phyloP scores from a whole-genome alignment of 2,113 vertebrate species.

The Trichomycterus rosablanca region DNA sequence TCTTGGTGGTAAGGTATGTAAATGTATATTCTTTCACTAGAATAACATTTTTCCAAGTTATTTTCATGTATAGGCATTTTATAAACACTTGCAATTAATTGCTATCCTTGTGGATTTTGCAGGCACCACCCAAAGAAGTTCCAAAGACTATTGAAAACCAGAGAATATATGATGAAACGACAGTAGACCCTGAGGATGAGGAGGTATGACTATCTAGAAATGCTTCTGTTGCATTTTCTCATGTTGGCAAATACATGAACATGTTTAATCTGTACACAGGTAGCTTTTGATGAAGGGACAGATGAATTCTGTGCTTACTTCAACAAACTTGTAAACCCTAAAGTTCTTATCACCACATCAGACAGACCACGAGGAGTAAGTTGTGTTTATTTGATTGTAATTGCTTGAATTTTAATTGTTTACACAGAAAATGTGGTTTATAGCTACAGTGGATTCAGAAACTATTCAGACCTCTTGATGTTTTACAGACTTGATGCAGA shows the following conservation, averaged over 20 bases:
- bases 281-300: conserved; percentile 90
- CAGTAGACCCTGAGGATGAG: conserved; percentile 89
- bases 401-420: neutral
- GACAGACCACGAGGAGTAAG: conserved; percentile 92
- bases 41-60: too few relatives aligned
- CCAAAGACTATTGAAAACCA: conserved; percentile 99
- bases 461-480: too few relatives aligned
- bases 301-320: conserved; percentile 98
- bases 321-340: conserved; percentile 86
- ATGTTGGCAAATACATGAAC: neutral
- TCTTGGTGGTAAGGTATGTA: conserved; percentile 86
- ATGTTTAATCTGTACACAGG: conserved; percentile 61
- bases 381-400: neutral
- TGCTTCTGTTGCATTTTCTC: neutral
- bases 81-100: too few relatives aligned
- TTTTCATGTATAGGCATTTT: too few relatives aligned
- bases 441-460: too few relatives aligned
- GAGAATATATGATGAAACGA: conserved; percentile 88
- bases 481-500: too few relatives aligned
- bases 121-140: conserved; percentile 92
- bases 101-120: neutral
- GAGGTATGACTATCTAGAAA: conserved; percentile 71
- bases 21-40: neutral
- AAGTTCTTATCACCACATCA: conserved; percentile 96
- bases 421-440: too few relatives aligned